Percentiles rank a stretch among this genome's conserved stretches.
Conservation (phyloP, 2,888 invertebrate genomes). For the Ochropleura plecta region DNA sequence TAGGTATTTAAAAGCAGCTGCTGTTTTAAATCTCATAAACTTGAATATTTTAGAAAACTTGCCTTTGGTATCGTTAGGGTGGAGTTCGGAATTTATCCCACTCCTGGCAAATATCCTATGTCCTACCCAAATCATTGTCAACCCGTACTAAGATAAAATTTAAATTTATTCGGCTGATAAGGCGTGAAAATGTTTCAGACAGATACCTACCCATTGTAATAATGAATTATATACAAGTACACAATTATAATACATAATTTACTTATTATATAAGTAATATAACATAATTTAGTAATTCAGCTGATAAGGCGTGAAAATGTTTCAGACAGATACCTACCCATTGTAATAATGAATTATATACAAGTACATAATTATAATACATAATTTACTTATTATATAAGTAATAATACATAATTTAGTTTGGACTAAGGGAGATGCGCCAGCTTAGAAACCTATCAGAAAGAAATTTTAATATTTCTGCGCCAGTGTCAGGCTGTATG, state of each 20-base stretch:
- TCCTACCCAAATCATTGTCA: not conserved
- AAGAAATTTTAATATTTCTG: too few relatives aligned
- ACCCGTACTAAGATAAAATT: not conserved
- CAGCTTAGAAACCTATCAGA: too few relatives aligned
- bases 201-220: not conserved
- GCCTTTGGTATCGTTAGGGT: not conserved
- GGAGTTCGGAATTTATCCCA: not conserved
- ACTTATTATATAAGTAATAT: too few relatives aligned
- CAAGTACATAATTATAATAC: not conserved
- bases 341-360: too few relatives aligned
- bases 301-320: not conserved
- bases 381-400: not conserved
- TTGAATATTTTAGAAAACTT: not conserved
- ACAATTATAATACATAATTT: not conserved
- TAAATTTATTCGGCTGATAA: not conserved
- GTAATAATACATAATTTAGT: not conserved
- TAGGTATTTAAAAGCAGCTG: not conserved
- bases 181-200: not conserved
- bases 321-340: not conserved
- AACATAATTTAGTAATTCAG: too few relatives aligned
- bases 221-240: too few relatives aligned
- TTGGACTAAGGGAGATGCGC: not conserved
- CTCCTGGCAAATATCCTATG: not conserved
- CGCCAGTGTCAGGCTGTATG: too few relatives aligned
- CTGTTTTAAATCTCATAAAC: not conserved